Evolutionary conservation across 2,113 vertebrate genomes (phyloP).

Genomic region (Oxygymnocypris stewartii): DNA sequence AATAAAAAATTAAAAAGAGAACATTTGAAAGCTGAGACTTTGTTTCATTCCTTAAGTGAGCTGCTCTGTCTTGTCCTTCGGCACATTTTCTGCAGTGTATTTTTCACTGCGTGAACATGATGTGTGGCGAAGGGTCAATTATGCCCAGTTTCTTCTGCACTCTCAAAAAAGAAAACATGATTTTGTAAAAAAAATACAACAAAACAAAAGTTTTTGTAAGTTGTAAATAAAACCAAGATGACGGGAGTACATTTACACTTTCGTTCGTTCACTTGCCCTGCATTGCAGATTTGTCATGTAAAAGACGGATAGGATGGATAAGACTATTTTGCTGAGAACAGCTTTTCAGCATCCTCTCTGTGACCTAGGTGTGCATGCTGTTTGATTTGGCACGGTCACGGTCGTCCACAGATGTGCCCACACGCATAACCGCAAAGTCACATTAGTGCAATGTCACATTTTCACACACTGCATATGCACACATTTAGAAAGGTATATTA

Average conservation of each 20-base stretch:
- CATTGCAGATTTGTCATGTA: slow-evolving; percentile 57
- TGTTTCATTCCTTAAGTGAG: too few relatives aligned
- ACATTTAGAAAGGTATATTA: slow-evolving; percentile 51
- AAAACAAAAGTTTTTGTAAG: too few relatives aligned
- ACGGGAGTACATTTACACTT: too few relatives aligned
- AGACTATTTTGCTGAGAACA: slow-evolving; percentile 52
- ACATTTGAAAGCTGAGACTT: too few relatives aligned
- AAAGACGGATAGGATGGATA: slow-evolving; percentile 43
- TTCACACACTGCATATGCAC: slow-evolving; percentile 14
- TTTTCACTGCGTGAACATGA: neutral
- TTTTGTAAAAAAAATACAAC: too few relatives aligned
- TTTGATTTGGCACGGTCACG: slow-evolving; percentile 50
- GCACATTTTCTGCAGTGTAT: too few relatives aligned
- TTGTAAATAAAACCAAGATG: too few relatives aligned
- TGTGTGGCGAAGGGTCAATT: too few relatives aligned
- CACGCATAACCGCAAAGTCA: slow-evolving; percentile 9
- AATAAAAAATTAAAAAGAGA: too few relatives aligned
- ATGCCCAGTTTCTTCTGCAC: too few relatives aligned
- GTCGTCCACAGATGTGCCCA: slow-evolving; percentile 26
- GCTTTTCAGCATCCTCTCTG: slow-evolving; percentile 47
- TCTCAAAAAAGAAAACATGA: too few relatives aligned
- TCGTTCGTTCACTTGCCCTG: slow-evolving; percentile 41
- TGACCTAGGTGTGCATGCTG: slow-evolving; percentile 45
- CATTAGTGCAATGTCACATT: slow-evolving; percentile 24
- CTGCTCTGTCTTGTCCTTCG: too few relatives aligned